Evolutionary conservation across 1,140 invertebrate genomes (phyloP).

Genomic region (Cydia fagiglandana): DNA sequence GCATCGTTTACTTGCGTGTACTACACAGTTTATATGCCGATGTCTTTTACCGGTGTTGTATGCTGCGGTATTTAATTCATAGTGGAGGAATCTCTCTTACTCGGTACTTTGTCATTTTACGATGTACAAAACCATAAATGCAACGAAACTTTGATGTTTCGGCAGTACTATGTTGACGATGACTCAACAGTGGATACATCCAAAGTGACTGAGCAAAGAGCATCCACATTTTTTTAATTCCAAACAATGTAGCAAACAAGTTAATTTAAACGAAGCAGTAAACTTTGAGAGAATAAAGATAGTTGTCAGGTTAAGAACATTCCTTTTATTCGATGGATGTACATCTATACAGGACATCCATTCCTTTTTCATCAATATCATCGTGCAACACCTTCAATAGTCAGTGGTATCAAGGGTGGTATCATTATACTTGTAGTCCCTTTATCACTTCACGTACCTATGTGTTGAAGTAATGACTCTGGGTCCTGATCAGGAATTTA

Average conservation of each 20-base stretch:
- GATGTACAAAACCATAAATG: not conserved
- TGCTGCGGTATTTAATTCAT: too few relatives aligned
- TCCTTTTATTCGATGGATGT: not conserved
- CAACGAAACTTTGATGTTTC: conserved; percentile 6
- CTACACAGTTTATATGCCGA: not conserved
- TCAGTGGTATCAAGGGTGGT: too few relatives aligned
- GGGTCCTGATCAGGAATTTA: too few relatives aligned
- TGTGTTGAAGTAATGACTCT: too few relatives aligned
- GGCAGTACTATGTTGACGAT: not conserved
- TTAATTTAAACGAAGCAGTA: conserved; percentile 1
- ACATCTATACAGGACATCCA: not conserved
- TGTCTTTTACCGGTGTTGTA: not conserved
- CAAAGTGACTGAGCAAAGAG: not conserved
- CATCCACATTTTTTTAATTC: not conserved
- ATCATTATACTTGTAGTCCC: too few relatives aligned
- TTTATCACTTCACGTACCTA: too few relatives aligned
- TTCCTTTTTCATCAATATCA: not conserved
- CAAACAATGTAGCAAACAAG: conserved; percentile 1
- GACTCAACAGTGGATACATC: not conserved
- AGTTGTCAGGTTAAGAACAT: not conserved
- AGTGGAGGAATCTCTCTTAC: not conserved
- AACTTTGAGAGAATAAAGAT: not conserved
- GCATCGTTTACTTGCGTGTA: not conserved
- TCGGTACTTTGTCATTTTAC: not conserved
- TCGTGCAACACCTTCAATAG: too few relatives aligned